Evolutionary conservation across 2,113 vertebrate genomes (phyloP).

Genomic region (Cinclus mexicanus): DNA sequence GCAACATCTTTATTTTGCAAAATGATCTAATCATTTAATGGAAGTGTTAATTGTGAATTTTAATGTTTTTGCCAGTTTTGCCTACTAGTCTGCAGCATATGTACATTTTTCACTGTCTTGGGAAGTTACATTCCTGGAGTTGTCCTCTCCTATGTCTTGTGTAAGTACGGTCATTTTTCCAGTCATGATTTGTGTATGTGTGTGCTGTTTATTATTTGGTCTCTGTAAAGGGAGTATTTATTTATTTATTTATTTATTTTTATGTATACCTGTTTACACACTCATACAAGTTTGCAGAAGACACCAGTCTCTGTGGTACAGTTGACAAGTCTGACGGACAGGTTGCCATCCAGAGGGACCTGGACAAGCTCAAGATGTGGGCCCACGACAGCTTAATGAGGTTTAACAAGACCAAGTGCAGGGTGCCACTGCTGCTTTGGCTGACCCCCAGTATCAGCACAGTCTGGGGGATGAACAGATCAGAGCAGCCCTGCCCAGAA

Average conservation of each 20-base stretch:
- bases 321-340: background rate
- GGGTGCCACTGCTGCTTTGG: background rate
- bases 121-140: conserved; percentile 98
- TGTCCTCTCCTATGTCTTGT: conserved; percentile 87
- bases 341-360: background rate
- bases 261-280: background rate
- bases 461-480: background rate
- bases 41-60: background rate
- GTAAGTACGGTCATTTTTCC: conserved; percentile 78
- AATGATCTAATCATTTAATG: background rate
- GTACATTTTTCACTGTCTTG: conserved; percentile 91
- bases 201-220: background rate
- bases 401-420: background rate
- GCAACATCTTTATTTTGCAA: background rate
- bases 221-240: background rate
- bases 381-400: background rate
- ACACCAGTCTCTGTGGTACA: background rate
- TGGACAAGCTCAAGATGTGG: background rate
- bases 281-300: background rate
- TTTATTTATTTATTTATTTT: background rate
- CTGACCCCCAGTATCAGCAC: fast-evolving
- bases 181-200: background rate
- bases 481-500: background rate
- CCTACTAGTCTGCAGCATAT: conserved; percentile 93
- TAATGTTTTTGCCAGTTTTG: conserved; percentile 86